Conservation (phyloP, 2,888 invertebrate species). For the Coelogynopora nodosa region DNA sequence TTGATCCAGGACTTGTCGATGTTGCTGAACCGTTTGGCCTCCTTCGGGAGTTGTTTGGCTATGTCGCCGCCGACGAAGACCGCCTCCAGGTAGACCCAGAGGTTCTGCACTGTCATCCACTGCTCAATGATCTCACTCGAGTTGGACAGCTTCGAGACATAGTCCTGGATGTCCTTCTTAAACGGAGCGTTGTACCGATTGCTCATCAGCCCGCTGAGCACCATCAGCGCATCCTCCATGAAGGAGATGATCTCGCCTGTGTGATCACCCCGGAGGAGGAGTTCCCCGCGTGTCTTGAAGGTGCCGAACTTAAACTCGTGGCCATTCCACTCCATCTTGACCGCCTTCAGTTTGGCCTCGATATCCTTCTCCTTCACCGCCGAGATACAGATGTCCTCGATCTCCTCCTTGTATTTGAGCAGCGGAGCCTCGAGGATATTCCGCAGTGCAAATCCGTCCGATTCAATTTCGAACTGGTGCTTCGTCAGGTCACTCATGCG, state of each 20-base stretch:
- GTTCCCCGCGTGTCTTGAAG: constrained; percentile 87
- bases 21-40: constrained; percentile 71
- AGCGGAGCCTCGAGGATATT: constrained; percentile 89
- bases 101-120: constrained; percentile 93
- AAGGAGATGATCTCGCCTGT: constrained; percentile 91
- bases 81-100: constrained; percentile 96
- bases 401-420: constrained; percentile 86
- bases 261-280: constrained; percentile 86
- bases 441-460: constrained; percentile 85
- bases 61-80: constrained; percentile 97
- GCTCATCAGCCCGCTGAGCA: constrained; percentile 83
- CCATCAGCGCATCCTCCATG: constrained; percentile 90
- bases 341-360: constrained; percentile 86
- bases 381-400: constrained; percentile 95
- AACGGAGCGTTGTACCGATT: constrained; percentile 95
- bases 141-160: constrained; percentile 87
- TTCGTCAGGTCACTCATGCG: constrained; percentile 84
- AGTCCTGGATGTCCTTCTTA: constrained; percentile 89
- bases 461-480: constrained; percentile 83
- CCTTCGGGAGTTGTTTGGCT: constrained; percentile 81
- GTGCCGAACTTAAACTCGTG: constrained; percentile 82
- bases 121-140: constrained; percentile 92
- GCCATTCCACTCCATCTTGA: constrained; percentile 90
- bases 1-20: constrained; percentile 98
- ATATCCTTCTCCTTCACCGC: constrained; percentile 97